Conservation (phyloP, 2,113 vertebrate species). For the Pangasianodon hypophthalmus region DNA sequence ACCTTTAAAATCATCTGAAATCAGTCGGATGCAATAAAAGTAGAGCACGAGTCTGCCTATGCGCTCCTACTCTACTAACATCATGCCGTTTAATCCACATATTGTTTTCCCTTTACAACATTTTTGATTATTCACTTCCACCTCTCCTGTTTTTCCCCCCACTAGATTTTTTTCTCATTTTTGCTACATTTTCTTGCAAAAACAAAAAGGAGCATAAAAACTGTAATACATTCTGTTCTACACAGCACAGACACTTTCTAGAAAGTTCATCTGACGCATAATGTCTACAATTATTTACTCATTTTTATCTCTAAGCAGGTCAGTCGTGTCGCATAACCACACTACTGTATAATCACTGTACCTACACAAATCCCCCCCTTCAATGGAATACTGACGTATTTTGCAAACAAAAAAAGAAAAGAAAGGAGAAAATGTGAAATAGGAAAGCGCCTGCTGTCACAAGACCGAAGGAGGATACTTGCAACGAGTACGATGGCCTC, state of each 20-base stretch:
- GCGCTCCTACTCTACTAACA: slow-evolving; percentile 62
- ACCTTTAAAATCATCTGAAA: slow-evolving; percentile 71
- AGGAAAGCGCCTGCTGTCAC: slow-evolving; percentile 56
- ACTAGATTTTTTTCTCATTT: background rate
- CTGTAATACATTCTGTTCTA: slow-evolving; percentile 47
- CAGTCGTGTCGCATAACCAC: slow-evolving; percentile 52
- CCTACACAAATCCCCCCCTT: slow-evolving; percentile 52
- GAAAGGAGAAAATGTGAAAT: slow-evolving; percentile 58
- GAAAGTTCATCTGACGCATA: slow-evolving; percentile 48
- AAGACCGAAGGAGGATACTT: slow-evolving; percentile 67
- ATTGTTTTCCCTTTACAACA: slow-evolving; percentile 45
- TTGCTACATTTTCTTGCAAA: slow-evolving; percentile 49
- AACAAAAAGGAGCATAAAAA: slow-evolving; percentile 42
- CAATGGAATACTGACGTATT: slow-evolving; percentile 80
- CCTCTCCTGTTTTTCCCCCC: slow-evolving; percentile 39
- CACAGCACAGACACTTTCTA: slow-evolving; percentile 44
- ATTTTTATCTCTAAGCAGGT: slow-evolving; percentile 43
- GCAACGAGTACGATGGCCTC: slow-evolving; percentile 71
- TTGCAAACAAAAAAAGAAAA: slow-evolving; percentile 64
- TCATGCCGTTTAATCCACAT: slow-evolving; percentile 49
- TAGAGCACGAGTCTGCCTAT: slow-evolving; percentile 69
- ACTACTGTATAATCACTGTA: slow-evolving; percentile 54
- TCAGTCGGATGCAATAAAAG: slow-evolving; percentile 75
- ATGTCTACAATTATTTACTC: slow-evolving; percentile 38
- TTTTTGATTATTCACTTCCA: slow-evolving; percentile 34